Evolutionary conservation across 1,140 invertebrate genomes (phyloP).

Genomic region (Planococcus citri): DNA sequence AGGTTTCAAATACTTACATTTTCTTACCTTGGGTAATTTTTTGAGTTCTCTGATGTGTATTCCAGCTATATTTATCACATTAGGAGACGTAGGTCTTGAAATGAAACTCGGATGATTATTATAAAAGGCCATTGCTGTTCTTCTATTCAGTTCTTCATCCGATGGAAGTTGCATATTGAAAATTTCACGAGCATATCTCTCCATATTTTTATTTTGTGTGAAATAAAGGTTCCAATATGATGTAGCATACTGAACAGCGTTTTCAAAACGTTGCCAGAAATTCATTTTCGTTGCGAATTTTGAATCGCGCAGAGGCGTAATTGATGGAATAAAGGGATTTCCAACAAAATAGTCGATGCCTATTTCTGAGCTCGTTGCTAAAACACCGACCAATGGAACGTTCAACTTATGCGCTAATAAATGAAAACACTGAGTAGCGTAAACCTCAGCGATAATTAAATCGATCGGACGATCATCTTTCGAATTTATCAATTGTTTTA

Average conservation of each 20-base stretch:
- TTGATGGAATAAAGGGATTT: constrained; percentile 29
- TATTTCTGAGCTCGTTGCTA: constrained; percentile 3
- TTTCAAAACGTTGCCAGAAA: constrained; percentile 38
- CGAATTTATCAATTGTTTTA: constrained; percentile 16
- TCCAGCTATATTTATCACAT: constrained; percentile 44
- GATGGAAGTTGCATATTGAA: not conserved
- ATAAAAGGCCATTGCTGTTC: constrained; percentile 37
- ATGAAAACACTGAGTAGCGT: constrained; percentile 21
- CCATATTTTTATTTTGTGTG: not conserved
- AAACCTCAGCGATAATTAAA: constrained; percentile 19
- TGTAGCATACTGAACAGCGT: not conserved
- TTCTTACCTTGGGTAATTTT: constrained; percentile 22
- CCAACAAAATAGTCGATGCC: not conserved
- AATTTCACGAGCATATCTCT: not conserved
- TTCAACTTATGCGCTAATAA: constrained; percentile 26
- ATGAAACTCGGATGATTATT: constrained; percentile 43
- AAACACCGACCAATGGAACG: constrained; percentile 15
- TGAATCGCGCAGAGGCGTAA: constrained; percentile 36
- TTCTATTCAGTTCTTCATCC: not conserved
- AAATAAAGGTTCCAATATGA: not conserved
- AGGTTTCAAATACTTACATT: too few species aligned
- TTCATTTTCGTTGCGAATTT: constrained; percentile 37
- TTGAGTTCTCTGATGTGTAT: constrained; percentile 36
- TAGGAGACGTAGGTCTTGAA: constrained; percentile 36
- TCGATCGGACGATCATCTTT: constrained; percentile 17